Evolutionary conservation across 2,888 invertebrate species (phyloP).

Genomic region (Clusia tigrina): DNA sequence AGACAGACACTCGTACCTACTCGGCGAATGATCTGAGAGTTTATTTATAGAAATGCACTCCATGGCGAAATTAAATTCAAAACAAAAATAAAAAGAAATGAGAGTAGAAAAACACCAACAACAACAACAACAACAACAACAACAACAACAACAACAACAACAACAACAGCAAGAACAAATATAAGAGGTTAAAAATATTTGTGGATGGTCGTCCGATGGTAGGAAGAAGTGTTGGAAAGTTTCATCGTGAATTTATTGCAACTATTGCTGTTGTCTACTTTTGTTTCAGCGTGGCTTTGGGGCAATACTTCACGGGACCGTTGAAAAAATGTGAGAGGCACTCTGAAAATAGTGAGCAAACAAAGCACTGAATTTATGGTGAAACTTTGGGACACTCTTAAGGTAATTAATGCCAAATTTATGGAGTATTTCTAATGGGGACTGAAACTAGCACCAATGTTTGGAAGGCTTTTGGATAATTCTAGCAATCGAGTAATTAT

Average conservation of each 20-base stretch:
- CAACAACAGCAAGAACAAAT: neutral
- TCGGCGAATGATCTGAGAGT: constrained; percentile 2
- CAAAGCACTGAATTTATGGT: constrained; percentile 14
- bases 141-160: neutral
- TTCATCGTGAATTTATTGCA: constrained; percentile 25
- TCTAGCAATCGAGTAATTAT: no score
- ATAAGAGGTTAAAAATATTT: constrained; percentile 1
- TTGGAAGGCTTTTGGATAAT: neutral
- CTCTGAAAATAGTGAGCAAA: no score
- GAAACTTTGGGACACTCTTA: constrained; percentile 22
- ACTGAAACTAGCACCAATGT: no score
- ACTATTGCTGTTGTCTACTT: constrained; percentile 15
- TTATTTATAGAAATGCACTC: constrained; percentile 22
- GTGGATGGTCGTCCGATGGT: neutral
- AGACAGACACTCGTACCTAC: neutral
- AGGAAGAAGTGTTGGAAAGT: constrained; percentile 8
- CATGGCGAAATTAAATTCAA: constrained; percentile 24
- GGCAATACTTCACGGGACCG: no score
- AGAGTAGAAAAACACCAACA: constrained; percentile 7
- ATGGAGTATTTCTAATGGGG: constrained; percentile 5
- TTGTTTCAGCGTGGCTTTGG: no score
- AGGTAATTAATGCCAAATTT: constrained; percentile 24
- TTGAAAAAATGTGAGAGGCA: no score
- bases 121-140: neutral
- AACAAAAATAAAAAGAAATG: constrained; percentile 4